A percentile compares a stretch with the other conserved stretches of the same genome.
Conservation (phyloP, 2,113 vertebrate genomes). For the Salvator merianae region DNA sequence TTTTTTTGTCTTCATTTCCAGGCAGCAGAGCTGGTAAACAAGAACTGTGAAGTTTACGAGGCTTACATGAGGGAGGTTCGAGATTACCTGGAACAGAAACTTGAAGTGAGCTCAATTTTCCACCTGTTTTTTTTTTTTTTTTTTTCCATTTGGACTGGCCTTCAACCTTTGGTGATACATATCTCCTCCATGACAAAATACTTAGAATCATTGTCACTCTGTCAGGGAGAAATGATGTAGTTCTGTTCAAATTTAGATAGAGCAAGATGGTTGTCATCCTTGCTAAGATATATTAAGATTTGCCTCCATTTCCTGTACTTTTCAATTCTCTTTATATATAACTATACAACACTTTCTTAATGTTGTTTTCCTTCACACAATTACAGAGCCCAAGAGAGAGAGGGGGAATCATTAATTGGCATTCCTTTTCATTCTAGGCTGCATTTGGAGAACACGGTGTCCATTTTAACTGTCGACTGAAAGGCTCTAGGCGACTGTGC, state of each 20-base stretch:
- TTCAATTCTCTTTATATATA: background rate
- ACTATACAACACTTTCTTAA: background rate
- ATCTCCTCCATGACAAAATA: background rate
- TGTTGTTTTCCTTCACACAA: background rate
- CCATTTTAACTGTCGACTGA: slow-evolving; percentile 84
- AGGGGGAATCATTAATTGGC: fast-evolving
- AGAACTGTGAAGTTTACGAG: slow-evolving; percentile 80
- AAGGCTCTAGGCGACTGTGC: slow-evolving; percentile 80
- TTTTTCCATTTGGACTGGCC: too few relatives aligned
- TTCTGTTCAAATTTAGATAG: too few relatives aligned
- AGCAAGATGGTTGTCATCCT: background rate
- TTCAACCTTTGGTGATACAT: background rate
- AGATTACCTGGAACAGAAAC: slow-evolving; percentile 86
- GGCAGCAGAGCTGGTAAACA: slow-evolving; percentile 92
- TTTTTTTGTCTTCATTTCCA: slow-evolving; percentile 52
- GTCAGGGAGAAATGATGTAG: background rate
- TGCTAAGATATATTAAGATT: background rate
- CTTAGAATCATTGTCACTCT: background rate
- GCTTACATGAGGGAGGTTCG: slow-evolving; percentile 81
- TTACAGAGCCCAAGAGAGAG: background rate
- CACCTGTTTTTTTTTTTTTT: background rate
- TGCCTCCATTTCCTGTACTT: background rate
- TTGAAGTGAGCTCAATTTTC: slow-evolving; percentile 74
- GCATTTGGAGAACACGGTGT: slow-evolving; percentile 83
- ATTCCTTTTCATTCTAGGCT: slow-evolving; percentile 67